Evolutionary conservation across 2,113 vertebrate genomes (phyloP), one percentile per base, ranked within the genome.

Genomic region (Leptosomus discolor): DNA sequence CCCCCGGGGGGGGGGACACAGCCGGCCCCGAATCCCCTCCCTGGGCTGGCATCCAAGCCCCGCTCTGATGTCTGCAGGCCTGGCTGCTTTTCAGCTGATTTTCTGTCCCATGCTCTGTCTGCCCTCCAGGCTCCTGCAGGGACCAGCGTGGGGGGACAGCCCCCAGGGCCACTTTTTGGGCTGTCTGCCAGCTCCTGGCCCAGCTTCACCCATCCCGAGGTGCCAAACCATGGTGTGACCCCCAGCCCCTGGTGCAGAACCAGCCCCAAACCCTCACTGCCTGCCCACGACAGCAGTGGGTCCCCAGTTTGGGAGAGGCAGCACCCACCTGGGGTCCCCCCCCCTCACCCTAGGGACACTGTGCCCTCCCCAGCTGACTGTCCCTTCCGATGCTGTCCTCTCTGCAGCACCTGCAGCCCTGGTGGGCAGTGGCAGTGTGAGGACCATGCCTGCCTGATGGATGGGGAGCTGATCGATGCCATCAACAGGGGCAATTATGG

Each of bases 351-450:
- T 8, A 43, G 23, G 80, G 75, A 15, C 61, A 41, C 12, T 0
- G 0, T 8, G n/a, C 12, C 43, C 21, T 15, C 46, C 5, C 36
- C 6, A 32, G 23, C 46, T 61, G 37, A 1, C 8, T 15, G n/a
- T 95, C 46, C 18, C 50, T 27, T 18, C 21, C 3, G 58, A 18
- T 84, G n/a, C 91, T 22, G 41, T 58, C 60, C 80, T 20, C 74
- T 85, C 64, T 5, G 26, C 95, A 99, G 99, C 92, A 99, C 99
- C n/a, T 99, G 99, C 70, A 89, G 97, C 46, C 88, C 96, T 1
- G 87, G 95, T 0, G 99, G 99, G 21, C 98, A 95, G 77, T 99
- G 99, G 99, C 98, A 98, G 26, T 99, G 99, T 58, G 99, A 99
- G 96, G 98, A 99, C 95, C 96, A 98, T 3, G 98, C 98, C 34